Percentiles rank a stretch among this genome's conserved stretches.
These are phyloP conservation scores for Cristatella mucedo DNA, from an alignment of 2,888 invertebrate genomes.

Conservation along the genomic window DNA sequence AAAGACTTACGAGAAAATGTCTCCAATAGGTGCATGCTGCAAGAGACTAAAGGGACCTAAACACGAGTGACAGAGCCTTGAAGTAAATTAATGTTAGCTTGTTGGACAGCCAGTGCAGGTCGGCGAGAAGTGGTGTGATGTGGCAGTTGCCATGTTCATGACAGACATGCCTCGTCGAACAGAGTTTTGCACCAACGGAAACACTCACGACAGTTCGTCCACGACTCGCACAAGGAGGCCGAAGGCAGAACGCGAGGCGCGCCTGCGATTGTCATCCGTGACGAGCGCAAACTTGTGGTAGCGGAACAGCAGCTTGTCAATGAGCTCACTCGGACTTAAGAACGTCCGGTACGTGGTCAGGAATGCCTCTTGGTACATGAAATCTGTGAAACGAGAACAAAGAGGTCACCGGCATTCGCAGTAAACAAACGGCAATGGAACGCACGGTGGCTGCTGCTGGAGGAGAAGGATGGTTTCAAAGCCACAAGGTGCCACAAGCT, in stretches of 20 bases:
- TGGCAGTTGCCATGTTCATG: too few relatives aligned
- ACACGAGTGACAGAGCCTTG: too few relatives aligned
- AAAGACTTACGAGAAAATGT: too few relatives aligned
- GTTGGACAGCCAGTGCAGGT: too few relatives aligned
- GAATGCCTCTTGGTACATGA: conserved; percentile 92
- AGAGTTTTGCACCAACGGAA: neutral
- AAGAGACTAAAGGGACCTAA: too few relatives aligned
- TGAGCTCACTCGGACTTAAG: conserved; percentile 66
- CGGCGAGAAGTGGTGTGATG: too few relatives aligned
- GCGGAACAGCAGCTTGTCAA: conserved; percentile 65
- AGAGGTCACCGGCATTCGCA: neutral
- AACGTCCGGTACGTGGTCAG: conserved; percentile 92
- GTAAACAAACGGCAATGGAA: neutral
- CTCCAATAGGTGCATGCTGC: too few relatives aligned
- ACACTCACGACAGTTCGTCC: conserved; percentile 78
- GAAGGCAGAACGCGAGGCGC: conserved; percentile 68
- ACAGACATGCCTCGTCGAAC: conserved; percentile 1
- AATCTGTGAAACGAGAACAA: conserved; percentile 46
- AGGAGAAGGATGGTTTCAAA: too few relatives aligned
- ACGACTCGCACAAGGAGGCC: conserved; percentile 82
- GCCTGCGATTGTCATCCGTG: conserved; percentile 38
- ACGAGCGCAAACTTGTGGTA: conserved; percentile 56
- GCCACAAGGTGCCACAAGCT: too few relatives aligned
- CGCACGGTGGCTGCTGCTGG: too few relatives aligned
- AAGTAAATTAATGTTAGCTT: too few relatives aligned